Evolutionary conservation across 2,113 vertebrate species (phyloP).

Genomic region (Phaetusa simplex): DNA sequence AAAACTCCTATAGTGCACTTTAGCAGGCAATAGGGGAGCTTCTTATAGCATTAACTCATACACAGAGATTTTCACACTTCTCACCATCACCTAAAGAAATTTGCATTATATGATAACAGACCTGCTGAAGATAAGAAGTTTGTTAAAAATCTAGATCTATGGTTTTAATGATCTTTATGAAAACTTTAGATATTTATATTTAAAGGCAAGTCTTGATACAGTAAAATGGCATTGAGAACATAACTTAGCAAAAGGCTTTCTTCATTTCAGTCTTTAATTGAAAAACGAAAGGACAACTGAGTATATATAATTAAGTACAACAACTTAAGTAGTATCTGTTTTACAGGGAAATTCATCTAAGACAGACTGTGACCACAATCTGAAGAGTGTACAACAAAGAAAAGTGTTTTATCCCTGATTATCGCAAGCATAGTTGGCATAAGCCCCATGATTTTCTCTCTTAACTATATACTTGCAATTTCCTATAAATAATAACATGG

Average conservation of each 20-base stretch:
- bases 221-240: neutral
- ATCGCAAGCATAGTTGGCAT: neutral
- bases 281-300: neutral
- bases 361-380: neutral
- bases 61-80: neutral
- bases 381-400: neutral
- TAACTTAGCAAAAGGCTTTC: neutral
- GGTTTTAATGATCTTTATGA: neutral
- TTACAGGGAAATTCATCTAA: neutral
- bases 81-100: neutral
- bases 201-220: neutral
- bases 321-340: neutral
- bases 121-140: neutral
- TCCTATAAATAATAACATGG: neutral
- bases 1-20: neutral
- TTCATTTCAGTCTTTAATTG: neutral
- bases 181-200: neutral
- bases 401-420: neutral
- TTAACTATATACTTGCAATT: neutral
- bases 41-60: neutral
- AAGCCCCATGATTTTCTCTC: neutral
- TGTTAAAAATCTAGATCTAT: neutral
- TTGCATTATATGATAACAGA: neutral
- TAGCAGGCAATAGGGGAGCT: accelerated
- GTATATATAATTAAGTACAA: neutral